phyloP scores from a whole-genome alignment of 1,140 invertebrate species.

The Chymomyza costata region DNA sequence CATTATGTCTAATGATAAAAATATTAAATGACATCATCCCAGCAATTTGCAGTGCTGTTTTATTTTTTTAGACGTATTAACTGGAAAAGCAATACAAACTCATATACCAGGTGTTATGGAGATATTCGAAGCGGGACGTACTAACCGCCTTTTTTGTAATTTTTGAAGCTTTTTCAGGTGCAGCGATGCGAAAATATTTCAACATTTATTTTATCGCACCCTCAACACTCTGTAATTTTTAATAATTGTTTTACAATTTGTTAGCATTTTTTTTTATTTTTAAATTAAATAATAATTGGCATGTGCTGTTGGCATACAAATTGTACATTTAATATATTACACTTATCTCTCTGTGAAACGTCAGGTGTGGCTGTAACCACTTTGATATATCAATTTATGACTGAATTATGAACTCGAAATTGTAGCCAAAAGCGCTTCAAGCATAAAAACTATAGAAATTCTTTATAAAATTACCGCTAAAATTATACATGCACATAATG shows the following conservation, averaged over 20 bases:
- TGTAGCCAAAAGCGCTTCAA: neutral
- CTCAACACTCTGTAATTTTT: slow-evolving; percentile 49
- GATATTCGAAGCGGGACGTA: too few relatives aligned
- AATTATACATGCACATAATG: too few relatives aligned
- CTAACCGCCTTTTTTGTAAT: slow-evolving; percentile 29
- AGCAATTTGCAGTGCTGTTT: slow-evolving; percentile 15
- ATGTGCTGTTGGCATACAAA: slow-evolving; percentile 58
- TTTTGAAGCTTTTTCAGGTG: slow-evolving; percentile 49
- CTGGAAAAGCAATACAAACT: too few relatives aligned
- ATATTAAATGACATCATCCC: slow-evolving; percentile 35
- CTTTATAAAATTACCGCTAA: too few relatives aligned
- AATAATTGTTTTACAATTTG: slow-evolving; percentile 71
- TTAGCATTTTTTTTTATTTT: slow-evolving; percentile 12
- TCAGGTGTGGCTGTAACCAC: slow-evolving; percentile 53
- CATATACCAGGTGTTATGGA: too few relatives aligned
- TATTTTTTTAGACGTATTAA: slow-evolving; percentile 6
- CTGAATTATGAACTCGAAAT: neutral
- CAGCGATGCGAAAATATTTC: slow-evolving; percentile 52
- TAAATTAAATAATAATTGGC: slow-evolving; percentile 42
- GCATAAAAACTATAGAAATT: too few relatives aligned
- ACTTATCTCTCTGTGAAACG: slow-evolving; percentile 38
- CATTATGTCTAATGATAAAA: slow-evolving; percentile 41
- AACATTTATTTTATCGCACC: slow-evolving; percentile 38
- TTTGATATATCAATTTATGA: slow-evolving; percentile 56
- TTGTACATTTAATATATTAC: slow-evolving; percentile 48